Percentiles rank a stretch among this genome's conserved stretches.
Conservation (phyloP, 1,140 invertebrate genomes). For the Drosophila eugracilis region DNA sequence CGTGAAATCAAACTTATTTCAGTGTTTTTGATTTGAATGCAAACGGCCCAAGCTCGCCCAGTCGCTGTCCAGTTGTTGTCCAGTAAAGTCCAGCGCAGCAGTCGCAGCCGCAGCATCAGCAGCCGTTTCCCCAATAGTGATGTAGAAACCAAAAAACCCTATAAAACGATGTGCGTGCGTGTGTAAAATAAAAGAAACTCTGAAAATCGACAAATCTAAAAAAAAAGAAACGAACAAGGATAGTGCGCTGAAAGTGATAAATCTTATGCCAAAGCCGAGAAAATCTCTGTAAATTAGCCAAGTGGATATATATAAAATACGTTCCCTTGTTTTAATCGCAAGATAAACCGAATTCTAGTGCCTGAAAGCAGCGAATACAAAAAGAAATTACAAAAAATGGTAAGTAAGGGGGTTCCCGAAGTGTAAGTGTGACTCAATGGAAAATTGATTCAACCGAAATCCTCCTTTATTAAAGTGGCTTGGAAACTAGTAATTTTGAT, state of each 20-base stretch:
- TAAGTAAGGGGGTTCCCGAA: slow-evolving; percentile 40
- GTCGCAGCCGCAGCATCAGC: slow-evolving; percentile 20
- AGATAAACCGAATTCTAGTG: slow-evolving; percentile 13
- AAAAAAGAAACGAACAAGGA: slow-evolving; percentile 7
- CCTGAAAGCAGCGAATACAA: slow-evolving; percentile 3
- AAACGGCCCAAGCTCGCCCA: slow-evolving; percentile 59
- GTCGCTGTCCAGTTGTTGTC: slow-evolving; percentile 60
- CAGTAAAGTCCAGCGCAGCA: slow-evolving; percentile 52
- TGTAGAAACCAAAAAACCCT: slow-evolving; percentile 20
- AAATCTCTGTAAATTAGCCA: slow-evolving; percentile 34
- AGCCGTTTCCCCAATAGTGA: slow-evolving; percentile 28
- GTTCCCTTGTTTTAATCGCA: slow-evolving; percentile 8
- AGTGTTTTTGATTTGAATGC: slow-evolving; percentile 84
- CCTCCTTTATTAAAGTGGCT: slow-evolving; percentile 2
- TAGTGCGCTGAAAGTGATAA: slow-evolving; percentile 40
- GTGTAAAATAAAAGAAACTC: slow-evolving; percentile 7
- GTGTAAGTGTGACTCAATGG: slow-evolving; percentile 10
- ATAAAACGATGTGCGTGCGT: slow-evolving; percentile 42
- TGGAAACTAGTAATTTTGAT: slow-evolving; percentile 28
- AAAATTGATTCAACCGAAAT: slow-evolving; percentile 15
- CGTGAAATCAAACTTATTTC: slow-evolving; percentile 83
- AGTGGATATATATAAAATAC: slow-evolving; percentile 33
- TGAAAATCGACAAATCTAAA: background rate
- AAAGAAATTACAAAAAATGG: slow-evolving; percentile 58
- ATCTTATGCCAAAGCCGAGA: slow-evolving; percentile 17